Base-by-base conservation (phyloP, 2,113 vertebrate species). In the Oryzias curvinotus region DNA sequence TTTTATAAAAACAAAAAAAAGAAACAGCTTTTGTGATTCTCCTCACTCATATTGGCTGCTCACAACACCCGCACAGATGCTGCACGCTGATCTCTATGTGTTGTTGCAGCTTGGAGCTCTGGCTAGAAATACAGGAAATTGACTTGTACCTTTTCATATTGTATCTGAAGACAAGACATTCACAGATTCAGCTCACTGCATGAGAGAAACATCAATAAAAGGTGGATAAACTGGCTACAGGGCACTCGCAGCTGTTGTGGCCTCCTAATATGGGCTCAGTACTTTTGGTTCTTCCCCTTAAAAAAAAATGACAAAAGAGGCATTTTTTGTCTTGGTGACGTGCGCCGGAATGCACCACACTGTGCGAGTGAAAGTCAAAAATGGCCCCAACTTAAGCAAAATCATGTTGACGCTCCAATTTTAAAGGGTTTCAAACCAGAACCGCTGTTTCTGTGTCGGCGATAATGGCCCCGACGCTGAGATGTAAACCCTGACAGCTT, bases 141-240 rank as follows among this genome's bases (percentile, higher is more conserved):
- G 80, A 85, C 80, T 80, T 75, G 78, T 82, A 80, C 76, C 74
- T 75, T 56, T 82, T 76, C 69, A 76, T 80, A 80, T 71, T 80
- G 55, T 75, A 78, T 82, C 83, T 76, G 71, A 83, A 67, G 80
- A 85, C 80, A 77, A 80, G 75, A 52, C 50, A 61, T 51, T 69
- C 63, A 74, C 63, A 57, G 82, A 84, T 88, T 82, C 81, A 78
- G 67, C 62, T 80, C 65, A 13, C 74, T 17, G 78, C 77, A 64
- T 67, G 84, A 83, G 69, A 70, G 75, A 58, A 67, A 78, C 15
- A 49, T 83, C 75, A 19, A 83, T 86, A 83, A 72, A 65, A 75
- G 82, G 76, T 68, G 74, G 80, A 80, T 78, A 83, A 80, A 83
- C 70, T 71, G 73, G 77, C 77, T 73, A 62, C 45, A 63, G 65